phyloP scores from a whole-genome alignment of 2,113 vertebrate species.

The Cavia aperea region DNA sequence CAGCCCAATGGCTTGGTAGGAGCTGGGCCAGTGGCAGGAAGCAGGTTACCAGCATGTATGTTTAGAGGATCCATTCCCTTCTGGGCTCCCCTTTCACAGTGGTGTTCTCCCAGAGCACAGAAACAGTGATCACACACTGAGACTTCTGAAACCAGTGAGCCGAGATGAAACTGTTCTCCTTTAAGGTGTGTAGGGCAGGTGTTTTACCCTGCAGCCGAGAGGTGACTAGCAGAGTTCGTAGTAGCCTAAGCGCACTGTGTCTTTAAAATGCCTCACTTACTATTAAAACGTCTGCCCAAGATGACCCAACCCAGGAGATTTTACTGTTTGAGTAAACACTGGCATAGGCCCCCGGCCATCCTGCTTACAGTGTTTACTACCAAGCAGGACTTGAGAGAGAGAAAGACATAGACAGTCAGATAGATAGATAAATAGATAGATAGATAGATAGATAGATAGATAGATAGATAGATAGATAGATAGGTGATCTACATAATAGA shows the following conservation, averaged over 20 bases:
- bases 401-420: no score
- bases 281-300: background rate
- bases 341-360: background rate
- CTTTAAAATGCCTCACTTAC: background rate
- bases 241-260: background rate
- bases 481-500: background rate
- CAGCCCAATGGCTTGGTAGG: background rate
- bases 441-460: no score
- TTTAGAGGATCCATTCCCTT: background rate
- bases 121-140: background rate
- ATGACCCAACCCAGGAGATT: background rate
- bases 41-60: background rate
- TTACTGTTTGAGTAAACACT: background rate
- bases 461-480: no score
- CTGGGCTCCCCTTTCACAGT: background rate
- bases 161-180: background rate
- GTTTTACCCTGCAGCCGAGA: background rate
- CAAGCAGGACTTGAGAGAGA: background rate
- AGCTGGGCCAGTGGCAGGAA: background rate
- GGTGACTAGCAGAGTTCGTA: background rate
- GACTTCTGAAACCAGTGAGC: background rate
- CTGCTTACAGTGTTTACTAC: background rate
- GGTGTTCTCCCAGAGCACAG: background rate
- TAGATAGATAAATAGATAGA: background rate
- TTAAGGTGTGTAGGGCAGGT: background rate